Evolutionary conservation across 2,113 vertebrate species (phyloP), one percentile per base, ranked within the genome.

Genomic region (Ardeotis arabs): DNA sequence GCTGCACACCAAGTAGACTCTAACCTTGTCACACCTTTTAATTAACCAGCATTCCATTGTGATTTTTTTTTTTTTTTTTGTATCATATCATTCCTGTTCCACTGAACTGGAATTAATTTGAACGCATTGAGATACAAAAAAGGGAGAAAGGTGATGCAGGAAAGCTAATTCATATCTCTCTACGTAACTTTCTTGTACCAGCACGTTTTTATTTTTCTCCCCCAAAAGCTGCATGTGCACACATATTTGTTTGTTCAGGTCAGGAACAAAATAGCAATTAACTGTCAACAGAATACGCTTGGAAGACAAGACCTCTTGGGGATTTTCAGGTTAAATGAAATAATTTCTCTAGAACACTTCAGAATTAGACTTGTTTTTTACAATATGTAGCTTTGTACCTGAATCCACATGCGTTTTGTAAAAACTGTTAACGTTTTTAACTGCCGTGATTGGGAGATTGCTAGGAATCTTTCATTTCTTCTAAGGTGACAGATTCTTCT

Each of bases 181-280:
- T 44, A 45, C 31, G 13, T 58, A 58, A 33, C 8, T 41, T 58
- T 27, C 6, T 27, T 67, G 14, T 75, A 44, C 12, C 14, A 45
- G 8, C 14, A 67, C 10, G 0, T 50, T 49, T 81, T 84, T 19
- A 11, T 59, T 64, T 76, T 23, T 56, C 4, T 67, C 8, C 10
- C 5, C 5, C 6, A 12, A 72, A 53, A 77, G 3, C 4, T 44
- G 5, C 29, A n/a, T 2, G 0, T 21, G 4, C 17, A 29, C 7
- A 9, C 7, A 3, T 59, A 44, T 6, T 53, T 85, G 7, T 52
- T 52, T 68, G 21, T 63, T 78, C 11, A 39, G 6, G 6, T 39
- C 35, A 29, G 50, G 15, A 68, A 49, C 23, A 86, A 84, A 72
- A 69, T 21, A 24, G 3, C 19, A 58, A 27, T 73, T 52, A 69